Evolutionary conservation across 2,113 vertebrate species (phyloP), one percentile per base, ranked within the genome.

Genomic region (Siniperca chuatsi): DNA sequence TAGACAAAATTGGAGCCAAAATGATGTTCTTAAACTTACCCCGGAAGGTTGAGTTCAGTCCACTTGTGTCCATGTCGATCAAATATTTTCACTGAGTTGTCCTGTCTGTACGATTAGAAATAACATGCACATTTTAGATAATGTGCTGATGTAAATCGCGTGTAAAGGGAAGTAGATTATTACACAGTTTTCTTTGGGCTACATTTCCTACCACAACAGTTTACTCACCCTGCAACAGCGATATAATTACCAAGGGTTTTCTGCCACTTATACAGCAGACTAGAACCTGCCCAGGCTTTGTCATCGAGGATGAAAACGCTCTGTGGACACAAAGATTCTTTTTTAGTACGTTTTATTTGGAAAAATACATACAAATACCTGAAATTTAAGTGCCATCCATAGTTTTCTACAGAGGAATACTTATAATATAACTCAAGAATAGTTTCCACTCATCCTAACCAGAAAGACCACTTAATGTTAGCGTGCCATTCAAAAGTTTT

Each of bases 31-130:
- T 20, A 74, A 87, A 95, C 96, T 93, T 92, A 99, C 98, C 98
- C 97, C 13, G 97, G 94, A 69, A 99, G 95, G 67, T 55, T 97
- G 87, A 99, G 95, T 94, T 98, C 97, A 94, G 97, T 97, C 95
- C 89, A 97, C 94, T 97, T 98, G 90, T 99, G 97, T 82, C 98
- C 98, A 96, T 99, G 98, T 52, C 98, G 97, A 96, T 99, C 98
- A 96, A 98, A 99, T 89, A 99, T 98, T 95, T 98, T 98, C 83
- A 99, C 97, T n/a, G 92, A 89, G 90, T 83, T 96, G 93, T 98
- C 97, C 75, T 95, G 95, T 83, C 98, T 99, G 90, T 87, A 71
- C 65, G 2, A 79, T 86, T 3, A 62, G 12, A 66, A 81, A 78
- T 11, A 87, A 4, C 82, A 33, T 25, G 11, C 8, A 68, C 15